Evolutionary conservation across 2,888 invertebrate genomes (phyloP).

Genomic region (Adela reaumurella): DNA sequence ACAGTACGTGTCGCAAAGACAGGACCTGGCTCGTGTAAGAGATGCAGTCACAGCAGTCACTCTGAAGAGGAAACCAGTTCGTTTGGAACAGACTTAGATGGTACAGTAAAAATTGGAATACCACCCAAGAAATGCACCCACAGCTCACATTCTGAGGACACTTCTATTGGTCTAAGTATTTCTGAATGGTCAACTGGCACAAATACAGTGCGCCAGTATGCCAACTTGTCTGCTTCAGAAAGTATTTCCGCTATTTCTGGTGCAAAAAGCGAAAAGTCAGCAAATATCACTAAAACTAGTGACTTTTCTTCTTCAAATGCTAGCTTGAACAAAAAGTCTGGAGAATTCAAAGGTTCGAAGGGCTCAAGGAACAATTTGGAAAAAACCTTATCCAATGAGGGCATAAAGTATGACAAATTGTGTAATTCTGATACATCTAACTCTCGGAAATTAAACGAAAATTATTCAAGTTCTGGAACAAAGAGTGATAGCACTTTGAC

Average conservation of each 20-base stretch:
- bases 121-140: slow-evolving; percentile 80
- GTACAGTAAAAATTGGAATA: slow-evolving; percentile 74
- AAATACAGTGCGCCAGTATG: slow-evolving; percentile 78
- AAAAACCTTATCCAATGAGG: slow-evolving; percentile 38
- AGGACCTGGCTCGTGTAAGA: slow-evolving; percentile 52
- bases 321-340: slow-evolving; percentile 41
- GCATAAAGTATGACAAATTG: slow-evolving; percentile 56
- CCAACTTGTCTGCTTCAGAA: slow-evolving; percentile 68
- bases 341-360: no score
- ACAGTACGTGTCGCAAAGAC: slow-evolving; percentile 50
- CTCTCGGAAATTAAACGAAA: slow-evolving; percentile 35
- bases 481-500: slow-evolving; percentile 78
- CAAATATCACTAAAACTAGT: slow-evolving; percentile 51
- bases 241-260: slow-evolving; percentile 60
- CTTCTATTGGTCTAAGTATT: slow-evolving; percentile 79
- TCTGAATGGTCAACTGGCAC: slow-evolving; percentile 89
- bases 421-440: slow-evolving; percentile 59
- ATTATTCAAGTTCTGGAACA: slow-evolving; percentile 64
- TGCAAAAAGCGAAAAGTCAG: slow-evolving; percentile 60
- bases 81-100: slow-evolving; percentile 74
- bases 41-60: slow-evolving; percentile 68
- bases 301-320: slow-evolving; percentile 57
- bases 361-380: no score
- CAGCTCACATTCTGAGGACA: slow-evolving; percentile 82
- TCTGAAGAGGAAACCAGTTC: slow-evolving; percentile 74